phyloP scores from a whole-genome alignment of 2,797 vertebrate genomes.

The Smutsia gigantea region DNA sequence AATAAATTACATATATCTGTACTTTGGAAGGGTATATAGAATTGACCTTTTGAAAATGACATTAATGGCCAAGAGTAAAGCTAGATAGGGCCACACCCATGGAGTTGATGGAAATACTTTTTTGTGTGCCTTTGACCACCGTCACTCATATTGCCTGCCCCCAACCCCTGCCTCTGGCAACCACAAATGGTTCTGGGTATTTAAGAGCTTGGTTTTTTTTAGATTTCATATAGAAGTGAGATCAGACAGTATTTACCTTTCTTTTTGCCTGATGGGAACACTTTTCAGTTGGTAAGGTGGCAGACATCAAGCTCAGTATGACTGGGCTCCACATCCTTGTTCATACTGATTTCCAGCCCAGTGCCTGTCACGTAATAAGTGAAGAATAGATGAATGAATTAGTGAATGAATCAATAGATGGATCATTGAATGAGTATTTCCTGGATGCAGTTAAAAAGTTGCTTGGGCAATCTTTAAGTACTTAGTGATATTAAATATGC shows the following conservation, averaged over 20 bases:
- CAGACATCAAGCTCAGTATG: neutral
- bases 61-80: neutral
- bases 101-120: neutral
- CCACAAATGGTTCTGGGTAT: neutral
- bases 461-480: neutral
- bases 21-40: neutral
- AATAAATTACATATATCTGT: neutral
- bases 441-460: neutral
- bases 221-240: neutral
- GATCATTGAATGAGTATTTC: neutral
- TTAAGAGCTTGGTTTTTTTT: neutral
- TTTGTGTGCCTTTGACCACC: no score
- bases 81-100: neutral
- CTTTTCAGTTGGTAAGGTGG: neutral
- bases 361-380: neutral
- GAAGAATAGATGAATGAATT: no score
- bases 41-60: neutral
- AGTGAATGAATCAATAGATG: neutral
- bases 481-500: neutral
- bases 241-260: neutral
- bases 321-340: neutral
- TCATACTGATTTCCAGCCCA: neutral
- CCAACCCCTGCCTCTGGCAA: neutral
- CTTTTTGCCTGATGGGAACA: neutral
- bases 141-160: neutral